Base-by-base conservation (phyloP, 2,797 vertebrate species). In the Phoebastria nigripes region DNA sequence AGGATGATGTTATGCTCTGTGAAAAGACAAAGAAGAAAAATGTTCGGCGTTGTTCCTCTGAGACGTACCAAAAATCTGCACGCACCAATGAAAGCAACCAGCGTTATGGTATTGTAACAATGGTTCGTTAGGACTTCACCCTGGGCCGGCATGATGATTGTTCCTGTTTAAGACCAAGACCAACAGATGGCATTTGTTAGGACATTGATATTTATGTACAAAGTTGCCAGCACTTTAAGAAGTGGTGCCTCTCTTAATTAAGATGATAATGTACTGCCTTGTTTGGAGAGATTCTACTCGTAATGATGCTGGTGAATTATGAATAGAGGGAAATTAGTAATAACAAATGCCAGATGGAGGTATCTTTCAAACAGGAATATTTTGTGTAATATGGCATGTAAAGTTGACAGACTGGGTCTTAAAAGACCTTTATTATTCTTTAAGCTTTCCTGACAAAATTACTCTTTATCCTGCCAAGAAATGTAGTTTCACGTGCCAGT, bases 391-490 rank as follows among this genome's bases (percentile, higher is more conserved):
- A 81, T 89, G 85, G 90, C 67, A 73, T 93, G 77, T 94, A 49
- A 90, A 94, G 65, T 89, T 91, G 93, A 97, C 95, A 83, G 52
- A 54, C 47, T 0, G 58, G 19, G 62, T 74, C 79, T 93, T 97
- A 77, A 90, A 95, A 91, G 79, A 76, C 69, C 87, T 84, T 91
- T 93, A 94, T 94, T 97, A 92, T 96, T 97, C 88, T 93, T 94
- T 91, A 94, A 95, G 76, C 86, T 96, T 96, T 96, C 61, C 76
- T 97, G 86, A 96, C 91, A 97, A 96, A 93, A 93, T 82, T 90
- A 46, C 44, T 89, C 79, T 92, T 95, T 77, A 91, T 96, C 82
- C 55, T 96, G 88, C 92, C 95, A 95, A 97, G 86, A 97, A 93
- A 91, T 81, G 76, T 93, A 85, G 85, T 94, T 94, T 54, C 65